Base-by-base conservation (phyloP, 2,888 invertebrate genomes). In the Erynnis tages region DNA sequence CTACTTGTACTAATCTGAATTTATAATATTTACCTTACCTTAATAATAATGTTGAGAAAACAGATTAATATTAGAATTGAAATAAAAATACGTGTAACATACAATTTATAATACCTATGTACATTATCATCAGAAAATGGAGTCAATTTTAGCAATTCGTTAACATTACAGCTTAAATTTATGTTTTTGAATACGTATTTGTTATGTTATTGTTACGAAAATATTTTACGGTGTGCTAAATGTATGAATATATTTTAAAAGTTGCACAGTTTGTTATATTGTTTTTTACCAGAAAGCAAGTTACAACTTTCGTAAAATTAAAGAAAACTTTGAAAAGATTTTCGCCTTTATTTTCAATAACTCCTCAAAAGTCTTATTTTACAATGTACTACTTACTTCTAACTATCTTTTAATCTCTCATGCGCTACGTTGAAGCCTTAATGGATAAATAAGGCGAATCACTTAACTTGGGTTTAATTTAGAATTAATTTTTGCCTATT, bases 251-350 rank as follows among this genome's bases (percentile, higher is more conserved):
- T 71, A 69, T 69, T 74, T 77, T 69, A 64, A 65, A 58, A 71
- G 72, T 76, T 73, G 62, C 56, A 61, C 59, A 54, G 69, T 73
- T 71, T 70, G 69, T 80, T 60, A 52, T 52, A 53, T 62, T 79
- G 67, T 71, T 79, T 82, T 79, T 74, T 78, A 79, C 78, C 73
- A 78, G 77, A 78, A 74, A 71, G 78, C 75, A 67, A 69, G 69
- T 79, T 77, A 71, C 62, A 70, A 76, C 76, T 76, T 73, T 66
- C 40, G 27, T 74, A 72, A 76, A 71, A 55, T 57, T 34, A 59
- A 57, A 57, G 23, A 56, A 71, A 65, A 62, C 67, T 71, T 69
- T 67, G 71, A 63, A 62, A 58, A 60, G 66, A 6, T 19, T 13
- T 40, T 11, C 11, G 37, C 2, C 6, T 4, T 25, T 25, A 7